phyloP scores from a whole-genome alignment of 2,113 vertebrate genomes.

The Grus americana region DNA sequence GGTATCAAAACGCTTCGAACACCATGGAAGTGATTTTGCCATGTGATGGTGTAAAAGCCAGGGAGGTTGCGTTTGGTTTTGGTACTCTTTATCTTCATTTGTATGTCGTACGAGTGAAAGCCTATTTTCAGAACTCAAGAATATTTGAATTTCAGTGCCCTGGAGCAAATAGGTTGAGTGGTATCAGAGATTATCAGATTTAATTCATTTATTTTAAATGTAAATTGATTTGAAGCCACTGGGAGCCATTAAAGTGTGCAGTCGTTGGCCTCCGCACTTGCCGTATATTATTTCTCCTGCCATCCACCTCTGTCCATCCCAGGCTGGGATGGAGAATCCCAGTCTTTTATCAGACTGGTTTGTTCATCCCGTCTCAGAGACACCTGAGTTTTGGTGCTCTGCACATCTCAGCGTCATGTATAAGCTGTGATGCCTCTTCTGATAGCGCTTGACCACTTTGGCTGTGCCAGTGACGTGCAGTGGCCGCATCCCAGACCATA shows the following conservation, averaged over 20 bases:
- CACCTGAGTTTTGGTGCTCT: background rate
- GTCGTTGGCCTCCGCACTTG: background rate
- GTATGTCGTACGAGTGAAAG: background rate
- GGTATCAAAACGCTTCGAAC: background rate
- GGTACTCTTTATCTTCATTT: slow-evolving; percentile 17
- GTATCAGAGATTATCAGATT: slow-evolving; percentile 65
- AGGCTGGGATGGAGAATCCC: background rate
- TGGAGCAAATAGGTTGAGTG: slow-evolving; percentile 58
- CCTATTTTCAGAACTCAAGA: slow-evolving; percentile 17
- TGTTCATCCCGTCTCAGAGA: background rate
- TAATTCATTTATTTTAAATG: slow-evolving; percentile 69
- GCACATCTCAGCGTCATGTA: rapidly evolving
- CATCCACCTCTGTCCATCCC: rapidly evolving
- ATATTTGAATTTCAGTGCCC: slow-evolving; percentile 63
- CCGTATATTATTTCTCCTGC: background rate
- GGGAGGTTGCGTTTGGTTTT: background rate
- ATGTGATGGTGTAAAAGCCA: background rate
- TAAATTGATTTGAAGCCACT: slow-evolving; percentile 67
- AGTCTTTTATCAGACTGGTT: background rate
- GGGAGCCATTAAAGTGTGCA: background rate
- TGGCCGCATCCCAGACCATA: rapidly evolving
- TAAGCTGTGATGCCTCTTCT: background rate
- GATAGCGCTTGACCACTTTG: rapidly evolving
- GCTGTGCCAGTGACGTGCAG: background rate
- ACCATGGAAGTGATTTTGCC: background rate